Conservation (phyloP, 1,140 invertebrate species). For the Saxidomus purpurata region DNA sequence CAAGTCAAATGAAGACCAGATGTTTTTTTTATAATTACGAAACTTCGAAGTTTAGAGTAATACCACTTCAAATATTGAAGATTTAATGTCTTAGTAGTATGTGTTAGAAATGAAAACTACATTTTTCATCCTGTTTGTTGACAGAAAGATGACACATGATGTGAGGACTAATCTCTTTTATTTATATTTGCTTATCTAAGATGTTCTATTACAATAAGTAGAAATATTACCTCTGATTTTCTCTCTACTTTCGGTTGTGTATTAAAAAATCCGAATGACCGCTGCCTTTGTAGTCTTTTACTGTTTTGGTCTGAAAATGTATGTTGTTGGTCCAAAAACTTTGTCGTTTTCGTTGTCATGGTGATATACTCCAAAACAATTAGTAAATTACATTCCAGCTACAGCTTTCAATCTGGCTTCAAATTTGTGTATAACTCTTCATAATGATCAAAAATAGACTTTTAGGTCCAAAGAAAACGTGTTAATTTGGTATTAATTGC, state of each 20-base stretch:
- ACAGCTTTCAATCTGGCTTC: too few species aligned
- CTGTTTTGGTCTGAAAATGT: slow-evolving; percentile 3
- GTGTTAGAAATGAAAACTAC: neutral
- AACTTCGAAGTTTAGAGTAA: neutral
- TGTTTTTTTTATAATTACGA: neutral
- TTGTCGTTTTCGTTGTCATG: slow-evolving; percentile 10
- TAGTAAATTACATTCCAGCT: too few species aligned
- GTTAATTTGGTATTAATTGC: too few species aligned
- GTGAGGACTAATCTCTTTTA: too few species aligned
- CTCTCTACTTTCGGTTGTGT: neutral
- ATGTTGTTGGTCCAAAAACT: neutral
- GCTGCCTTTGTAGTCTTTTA: neutral
- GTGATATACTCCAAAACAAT: neutral
- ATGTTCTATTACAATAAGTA: neutral
- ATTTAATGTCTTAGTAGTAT: neutral
- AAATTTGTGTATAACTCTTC: too few species aligned
- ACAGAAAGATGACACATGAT: too few species aligned
- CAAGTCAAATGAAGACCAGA: neutral
- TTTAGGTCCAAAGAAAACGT: too few species aligned
- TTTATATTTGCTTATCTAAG: neutral
- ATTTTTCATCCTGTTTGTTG: too few species aligned
- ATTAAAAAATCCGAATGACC: neutral
- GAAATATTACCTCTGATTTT: slow-evolving; percentile 8
- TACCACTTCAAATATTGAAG: neutral
- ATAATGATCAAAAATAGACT: too few species aligned